Conservation (phyloP, 2,113 vertebrate genomes). For the Lutjanus erythropterus region DNA sequence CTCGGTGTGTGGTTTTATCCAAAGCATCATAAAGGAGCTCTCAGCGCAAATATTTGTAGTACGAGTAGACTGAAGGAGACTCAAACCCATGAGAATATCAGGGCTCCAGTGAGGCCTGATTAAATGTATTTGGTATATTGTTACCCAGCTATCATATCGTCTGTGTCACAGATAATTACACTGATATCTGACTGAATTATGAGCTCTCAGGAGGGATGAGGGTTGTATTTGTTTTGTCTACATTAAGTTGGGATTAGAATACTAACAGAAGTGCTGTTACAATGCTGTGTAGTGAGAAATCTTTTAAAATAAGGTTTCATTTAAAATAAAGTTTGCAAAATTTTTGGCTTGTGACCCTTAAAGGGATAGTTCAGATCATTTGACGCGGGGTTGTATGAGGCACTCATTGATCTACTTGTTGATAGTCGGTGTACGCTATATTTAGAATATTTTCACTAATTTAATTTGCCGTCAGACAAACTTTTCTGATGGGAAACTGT, state of each 20-base stretch:
- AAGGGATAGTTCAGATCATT: too few species aligned
- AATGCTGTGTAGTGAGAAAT: not conserved
- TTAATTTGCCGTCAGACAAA: too few species aligned
- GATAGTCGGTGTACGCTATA: too few species aligned
- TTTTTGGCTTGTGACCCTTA: not conserved
- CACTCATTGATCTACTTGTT: too few species aligned
- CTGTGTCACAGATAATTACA: slow-evolving; percentile 23
- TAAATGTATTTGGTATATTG: slow-evolving; percentile 31
- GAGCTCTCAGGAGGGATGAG: slow-evolving; percentile 14
- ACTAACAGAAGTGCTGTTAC: not conserved
- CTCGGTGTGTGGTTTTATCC: slow-evolving; percentile 35
- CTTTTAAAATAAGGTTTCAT: too few species aligned
- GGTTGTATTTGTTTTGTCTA: slow-evolving; percentile 23
- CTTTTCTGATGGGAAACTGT: too few species aligned
- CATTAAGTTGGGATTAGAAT: not conserved
- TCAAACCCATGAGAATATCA: slow-evolving; percentile 25
- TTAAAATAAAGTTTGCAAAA: not conserved
- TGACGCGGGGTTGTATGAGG: too few species aligned
- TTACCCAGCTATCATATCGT: not conserved
- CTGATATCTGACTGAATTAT: slow-evolving; percentile 42
- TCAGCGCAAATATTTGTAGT: slow-evolving; percentile 48
- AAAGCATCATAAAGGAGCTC: slow-evolving; percentile 39
- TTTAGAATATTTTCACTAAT: too few species aligned
- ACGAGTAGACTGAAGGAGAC: slow-evolving; percentile 11
- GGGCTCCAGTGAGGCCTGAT: not conserved